phyloP scores from a whole-genome alignment of 2,888 invertebrate species.

The Oegoconia quadripuncta region DNA sequence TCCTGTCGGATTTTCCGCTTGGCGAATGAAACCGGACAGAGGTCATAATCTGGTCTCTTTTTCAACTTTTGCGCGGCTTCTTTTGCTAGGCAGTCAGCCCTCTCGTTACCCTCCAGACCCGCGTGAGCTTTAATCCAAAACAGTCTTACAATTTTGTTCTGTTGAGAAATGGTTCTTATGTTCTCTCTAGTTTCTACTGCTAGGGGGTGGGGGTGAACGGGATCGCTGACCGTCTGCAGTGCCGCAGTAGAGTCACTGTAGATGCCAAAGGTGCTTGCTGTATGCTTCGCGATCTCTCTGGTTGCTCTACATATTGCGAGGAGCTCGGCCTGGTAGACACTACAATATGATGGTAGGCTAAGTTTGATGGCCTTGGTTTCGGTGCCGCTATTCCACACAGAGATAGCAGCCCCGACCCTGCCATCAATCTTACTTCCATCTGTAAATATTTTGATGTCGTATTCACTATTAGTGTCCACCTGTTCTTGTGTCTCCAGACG shows the following conservation, averaged over 20 bases:
- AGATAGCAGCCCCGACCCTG: not conserved
- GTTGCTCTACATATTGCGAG: too few species aligned
- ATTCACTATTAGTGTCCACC: not conserved
- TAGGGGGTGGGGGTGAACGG: slow-evolving; percentile 9
- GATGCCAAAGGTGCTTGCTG: not conserved
- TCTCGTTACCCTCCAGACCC: slow-evolving; percentile 18
- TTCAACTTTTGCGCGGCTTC: slow-evolving; percentile 2
- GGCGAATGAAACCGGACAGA: not conserved
- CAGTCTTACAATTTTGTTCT: not conserved
- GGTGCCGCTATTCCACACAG: not conserved
- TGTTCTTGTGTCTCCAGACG: not conserved
- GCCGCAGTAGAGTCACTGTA: slow-evolving; percentile 2
- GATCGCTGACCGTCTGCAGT: slow-evolving; percentile 6
- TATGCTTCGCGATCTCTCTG: not conserved
- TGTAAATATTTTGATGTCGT: not conserved
- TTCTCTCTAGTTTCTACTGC: slow-evolving; percentile 3
- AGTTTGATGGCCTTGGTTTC: not conserved
- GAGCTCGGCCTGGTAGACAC: not conserved
- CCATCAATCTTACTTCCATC: not conserved
- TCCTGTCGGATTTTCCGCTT: not conserved
- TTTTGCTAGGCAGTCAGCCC: slow-evolving; percentile 19
- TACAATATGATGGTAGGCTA: not conserved
- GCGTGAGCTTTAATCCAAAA: too few species aligned
- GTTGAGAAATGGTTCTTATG: not conserved
- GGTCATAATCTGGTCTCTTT: slow-evolving; percentile 2